Conservation (phyloP, 1,140 invertebrate species). For the Drosophila orena region DNA sequence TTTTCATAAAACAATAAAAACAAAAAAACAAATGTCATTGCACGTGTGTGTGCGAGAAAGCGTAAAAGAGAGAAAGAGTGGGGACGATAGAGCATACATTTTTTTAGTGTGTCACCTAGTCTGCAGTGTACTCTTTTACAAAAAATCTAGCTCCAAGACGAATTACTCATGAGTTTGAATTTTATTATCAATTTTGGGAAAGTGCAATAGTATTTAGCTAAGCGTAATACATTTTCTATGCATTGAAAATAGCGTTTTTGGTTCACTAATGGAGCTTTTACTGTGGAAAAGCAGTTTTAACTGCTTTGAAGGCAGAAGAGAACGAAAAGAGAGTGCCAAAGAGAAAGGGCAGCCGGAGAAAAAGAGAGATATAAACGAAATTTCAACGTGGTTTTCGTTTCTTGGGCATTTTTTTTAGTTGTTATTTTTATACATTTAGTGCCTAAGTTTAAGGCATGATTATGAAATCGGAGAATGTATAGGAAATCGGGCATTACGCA, state of each 20-base stretch:
- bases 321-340: constrained; percentile 11
- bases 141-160: constrained; percentile 1
- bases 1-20: constrained; percentile 6
- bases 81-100: not conserved
- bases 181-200: constrained; percentile 5
- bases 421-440: constrained; percentile 53
- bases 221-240: not conserved
- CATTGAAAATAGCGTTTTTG: not conserved
- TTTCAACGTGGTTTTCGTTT: constrained; percentile 69
- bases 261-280: constrained; percentile 14
- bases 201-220: constrained; percentile 1
- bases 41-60: constrained; percentile 43
- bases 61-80: not conserved
- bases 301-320: constrained; percentile 19
- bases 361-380: constrained; percentile 15
- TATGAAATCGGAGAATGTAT: constrained; percentile 53
- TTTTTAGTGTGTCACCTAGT: constrained; percentile 25
- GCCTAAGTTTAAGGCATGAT: constrained; percentile 49
- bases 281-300: constrained; percentile 44
- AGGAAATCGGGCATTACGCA: constrained; percentile 18
- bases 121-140: not conserved
- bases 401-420: constrained; percentile 25
- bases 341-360: constrained; percentile 2
- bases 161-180: constrained; percentile 26
- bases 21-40: constrained; percentile 28